phyloP scores from a whole-genome alignment of 2,113 vertebrate genomes.

The Oryzias javanicus region DNA sequence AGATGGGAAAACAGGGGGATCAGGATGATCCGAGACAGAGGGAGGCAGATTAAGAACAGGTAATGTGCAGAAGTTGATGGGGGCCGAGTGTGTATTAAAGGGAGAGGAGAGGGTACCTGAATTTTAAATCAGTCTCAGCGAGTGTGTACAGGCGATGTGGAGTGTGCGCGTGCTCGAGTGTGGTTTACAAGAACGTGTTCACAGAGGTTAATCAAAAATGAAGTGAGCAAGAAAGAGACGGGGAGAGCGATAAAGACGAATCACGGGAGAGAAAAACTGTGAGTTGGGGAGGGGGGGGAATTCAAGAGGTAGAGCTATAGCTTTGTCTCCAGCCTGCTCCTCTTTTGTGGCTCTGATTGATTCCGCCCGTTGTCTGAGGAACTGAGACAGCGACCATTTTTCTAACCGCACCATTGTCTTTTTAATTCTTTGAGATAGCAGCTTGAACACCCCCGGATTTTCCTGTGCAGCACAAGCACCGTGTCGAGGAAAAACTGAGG shows the following conservation, averaged over 20 bases:
- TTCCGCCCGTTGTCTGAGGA: conserved; percentile 35
- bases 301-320: conserved; percentile 30
- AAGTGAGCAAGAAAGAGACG: conserved; percentile 12
- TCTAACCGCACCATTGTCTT: conserved; percentile 30
- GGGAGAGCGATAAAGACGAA: conserved; percentile 42
- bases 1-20: conserved; percentile 71
- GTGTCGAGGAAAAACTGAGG: neutral
- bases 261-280: conserved; percentile 30
- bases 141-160: conserved; percentile 35
- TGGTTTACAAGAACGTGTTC: conserved; percentile 28
- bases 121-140: conserved; percentile 64
- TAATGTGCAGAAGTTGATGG: conserved; percentile 70
- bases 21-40: conserved; percentile 64
- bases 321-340: conserved; percentile 34
- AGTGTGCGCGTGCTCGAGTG: conserved; percentile 28
- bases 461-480: conserved; percentile 12
- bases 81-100: conserved; percentile 64
- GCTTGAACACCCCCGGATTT: conserved; percentile 8
- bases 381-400: conserved; percentile 27
- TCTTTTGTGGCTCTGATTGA: conserved; percentile 57
- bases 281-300: conserved; percentile 37
- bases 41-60: conserved; percentile 73
- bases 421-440: conserved; percentile 47
- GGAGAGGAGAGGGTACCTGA: conserved; percentile 51
- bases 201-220: conserved; percentile 68